A percentile compares a stretch with the other conserved stretches of the same genome.
Conservation (phyloP, 2,888 invertebrate species). For the Lacanobia wlatinum region DNA sequence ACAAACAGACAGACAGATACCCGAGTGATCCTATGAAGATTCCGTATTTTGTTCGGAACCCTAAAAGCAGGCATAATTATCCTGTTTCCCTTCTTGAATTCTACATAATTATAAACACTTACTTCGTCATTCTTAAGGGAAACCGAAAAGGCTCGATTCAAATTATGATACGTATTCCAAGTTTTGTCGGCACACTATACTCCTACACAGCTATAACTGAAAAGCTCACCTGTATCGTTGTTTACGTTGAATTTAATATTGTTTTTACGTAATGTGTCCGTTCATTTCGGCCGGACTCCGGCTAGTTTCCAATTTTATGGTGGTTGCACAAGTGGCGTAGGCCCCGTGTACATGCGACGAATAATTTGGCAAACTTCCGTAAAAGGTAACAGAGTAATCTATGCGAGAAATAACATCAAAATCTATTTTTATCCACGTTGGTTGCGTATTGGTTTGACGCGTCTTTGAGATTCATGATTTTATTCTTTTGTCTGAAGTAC, state of each 20-base stretch:
- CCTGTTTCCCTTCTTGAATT: too few relatives aligned
- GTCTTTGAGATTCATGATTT: not conserved
- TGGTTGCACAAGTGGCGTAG: conserved; percentile 82
- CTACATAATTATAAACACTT: too few relatives aligned
- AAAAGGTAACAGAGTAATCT: conserved; percentile 55
- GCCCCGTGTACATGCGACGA: conserved; percentile 61
- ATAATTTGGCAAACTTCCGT: conserved; percentile 63
- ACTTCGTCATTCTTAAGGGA: too few relatives aligned
- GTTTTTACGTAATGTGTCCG: conserved; percentile 76
- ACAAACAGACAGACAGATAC: too few relatives aligned
- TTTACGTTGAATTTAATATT: conserved; percentile 65
- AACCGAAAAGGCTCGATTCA: not conserved
- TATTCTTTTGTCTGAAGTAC: not conserved
- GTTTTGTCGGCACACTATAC: not conserved
- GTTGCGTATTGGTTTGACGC: not conserved
- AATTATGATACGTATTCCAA: not conserved
- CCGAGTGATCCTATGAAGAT: too few relatives aligned
- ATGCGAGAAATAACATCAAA: conserved; percentile 41
- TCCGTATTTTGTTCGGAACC: too few relatives aligned
- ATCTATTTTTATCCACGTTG: conserved; percentile 23
- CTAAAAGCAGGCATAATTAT: too few relatives aligned
- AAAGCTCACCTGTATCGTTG: conserved; percentile 51
- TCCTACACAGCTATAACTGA: not conserved
- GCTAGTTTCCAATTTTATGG: conserved; percentile 89
- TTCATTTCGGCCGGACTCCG: conserved; percentile 77